A percentile compares a stretch with the other conserved stretches of the same genome.
These are phyloP conservation scores for Palythoa grandiflora DNA, from an alignment of 92 coral and sea anemone genomes.

Conservation along the genomic window DNA sequence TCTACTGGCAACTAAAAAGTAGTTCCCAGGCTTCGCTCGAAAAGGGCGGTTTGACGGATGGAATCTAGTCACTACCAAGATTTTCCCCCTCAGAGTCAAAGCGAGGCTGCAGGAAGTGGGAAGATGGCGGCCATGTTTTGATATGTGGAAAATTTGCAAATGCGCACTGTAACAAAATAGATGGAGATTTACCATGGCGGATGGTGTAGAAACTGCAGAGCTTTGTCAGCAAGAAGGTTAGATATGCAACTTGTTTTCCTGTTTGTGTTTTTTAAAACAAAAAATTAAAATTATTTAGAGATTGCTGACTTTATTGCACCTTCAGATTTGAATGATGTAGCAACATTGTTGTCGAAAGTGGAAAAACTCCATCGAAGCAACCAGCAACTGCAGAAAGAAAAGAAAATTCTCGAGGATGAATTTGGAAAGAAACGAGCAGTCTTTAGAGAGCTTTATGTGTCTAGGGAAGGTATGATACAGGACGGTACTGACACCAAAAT, in stretches of 20 bases:
- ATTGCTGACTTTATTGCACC: constrained; percentile 10
- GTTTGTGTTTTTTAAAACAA: background rate
- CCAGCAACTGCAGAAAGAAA: constrained; percentile 64
- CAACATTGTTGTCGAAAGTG: constrained; percentile 70
- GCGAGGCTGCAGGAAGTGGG: constrained; percentile 70
- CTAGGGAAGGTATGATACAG: constrained; percentile 85
- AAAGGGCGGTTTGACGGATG: too few species aligned
- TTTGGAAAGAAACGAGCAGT: constrained; percentile 95
- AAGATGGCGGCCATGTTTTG: constrained; percentile 82
- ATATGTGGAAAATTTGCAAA: constrained; percentile 33
- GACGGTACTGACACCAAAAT: background rate
- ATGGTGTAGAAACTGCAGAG: constrained; percentile 39
- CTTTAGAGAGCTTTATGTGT: constrained; percentile 86
- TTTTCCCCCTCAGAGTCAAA: constrained; percentile 26
- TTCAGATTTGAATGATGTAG: constrained; percentile 69
- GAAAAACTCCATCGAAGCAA: constrained; percentile 71
- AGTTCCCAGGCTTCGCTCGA: too few species aligned
- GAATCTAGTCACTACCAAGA: too few species aligned
- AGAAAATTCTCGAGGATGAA: constrained; percentile 83
- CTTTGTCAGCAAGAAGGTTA: constrained; percentile 44
- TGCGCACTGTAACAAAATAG: constrained; percentile 39
- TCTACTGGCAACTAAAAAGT: too few species aligned
- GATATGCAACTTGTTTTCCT: background rate
- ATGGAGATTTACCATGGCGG: constrained; percentile 48
- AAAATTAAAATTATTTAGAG: background rate